A percentile compares a stretch with the other conserved stretches of the same genome.
These are phyloP conservation scores for Ivindomyrus marchei DNA, from an alignment of 2,113 vertebrate species.

Conservation along the genomic window DNA sequence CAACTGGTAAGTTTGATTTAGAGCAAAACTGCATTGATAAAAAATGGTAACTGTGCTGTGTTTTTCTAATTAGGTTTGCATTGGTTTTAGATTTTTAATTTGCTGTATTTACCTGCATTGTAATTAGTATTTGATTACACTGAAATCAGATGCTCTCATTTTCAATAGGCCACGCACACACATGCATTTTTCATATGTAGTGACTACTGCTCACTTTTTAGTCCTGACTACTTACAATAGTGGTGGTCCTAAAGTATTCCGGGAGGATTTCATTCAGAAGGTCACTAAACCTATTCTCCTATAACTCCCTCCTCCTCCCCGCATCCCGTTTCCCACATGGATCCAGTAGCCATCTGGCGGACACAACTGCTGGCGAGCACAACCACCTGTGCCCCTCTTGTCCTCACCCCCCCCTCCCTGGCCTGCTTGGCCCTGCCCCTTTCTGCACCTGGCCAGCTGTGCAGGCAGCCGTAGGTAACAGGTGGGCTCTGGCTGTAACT, in stretches of 20 bases:
- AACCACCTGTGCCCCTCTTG: neutral
- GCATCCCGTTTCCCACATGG: neutral
- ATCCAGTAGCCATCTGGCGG: conserved; percentile 18
- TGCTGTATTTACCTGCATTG: neutral
- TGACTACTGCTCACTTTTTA: neutral
- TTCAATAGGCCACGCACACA: too few species aligned
- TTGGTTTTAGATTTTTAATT: neutral
- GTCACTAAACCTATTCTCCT: conserved; percentile 10
- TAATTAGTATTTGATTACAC: neutral
- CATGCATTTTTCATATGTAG: neutral
- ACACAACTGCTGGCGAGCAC: conserved; percentile 2
- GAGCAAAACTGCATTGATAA: neutral
- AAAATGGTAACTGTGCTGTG: neutral
- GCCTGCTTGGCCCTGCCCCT: neutral
- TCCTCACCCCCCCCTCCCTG: neutral
- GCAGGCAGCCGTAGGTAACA: conserved; percentile 23
- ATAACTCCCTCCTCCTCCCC: neutral
- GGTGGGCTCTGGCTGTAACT: conserved; percentile 30
- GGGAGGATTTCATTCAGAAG: neutral
- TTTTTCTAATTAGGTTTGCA: neutral
- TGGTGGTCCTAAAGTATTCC: neutral
- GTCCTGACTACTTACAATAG: neutral
- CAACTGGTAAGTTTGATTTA: neutral
- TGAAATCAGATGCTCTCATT: neutral
- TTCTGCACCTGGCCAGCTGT: conserved; percentile 30